Evolutionary conservation across 2,888 invertebrate species (phyloP).

Genomic region (Andrena bucephala): DNA sequence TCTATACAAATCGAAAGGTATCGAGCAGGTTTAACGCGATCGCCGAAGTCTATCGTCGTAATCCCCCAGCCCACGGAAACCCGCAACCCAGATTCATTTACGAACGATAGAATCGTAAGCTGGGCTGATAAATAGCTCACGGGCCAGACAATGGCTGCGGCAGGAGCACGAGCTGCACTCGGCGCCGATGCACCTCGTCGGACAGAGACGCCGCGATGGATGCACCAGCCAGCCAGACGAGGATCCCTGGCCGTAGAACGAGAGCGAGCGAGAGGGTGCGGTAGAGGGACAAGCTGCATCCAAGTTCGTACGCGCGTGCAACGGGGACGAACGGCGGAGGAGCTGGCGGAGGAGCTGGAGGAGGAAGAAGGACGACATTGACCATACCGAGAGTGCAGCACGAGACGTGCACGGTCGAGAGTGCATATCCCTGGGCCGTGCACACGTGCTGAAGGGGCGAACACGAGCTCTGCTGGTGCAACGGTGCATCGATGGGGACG

Average conservation of each 20-base stretch:
- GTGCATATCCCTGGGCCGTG: constrained; percentile 46
- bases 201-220: constrained; percentile 48
- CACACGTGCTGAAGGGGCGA: constrained; percentile 50
- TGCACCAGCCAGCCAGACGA: constrained; percentile 27
- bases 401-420: constrained; percentile 50
- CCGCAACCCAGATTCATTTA: constrained; percentile 27
- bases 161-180: constrained; percentile 25
- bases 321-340: constrained; percentile 37
- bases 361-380: constrained; percentile 54
- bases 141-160: constrained; percentile 44
- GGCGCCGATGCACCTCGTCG: constrained; percentile 26
- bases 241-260: constrained; percentile 4
- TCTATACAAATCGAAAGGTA: no score
- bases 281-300: background rate
- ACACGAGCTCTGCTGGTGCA: constrained; percentile 30
- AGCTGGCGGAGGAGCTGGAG: background rate
- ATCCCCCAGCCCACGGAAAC: background rate
- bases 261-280: constrained; percentile 10
- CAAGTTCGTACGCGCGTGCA: constrained; percentile 24
- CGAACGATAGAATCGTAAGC: constrained; percentile 53
- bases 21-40: no score
- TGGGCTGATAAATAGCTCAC: constrained; percentile 50
- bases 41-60: background rate
- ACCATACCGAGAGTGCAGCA: constrained; percentile 52
- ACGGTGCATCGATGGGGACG: constrained; percentile 50